Percentiles rank a stretch among this genome's conserved stretches.
Conservation (phyloP, 1,140 invertebrate genomes). For the Monomorium pharaonis region DNA sequence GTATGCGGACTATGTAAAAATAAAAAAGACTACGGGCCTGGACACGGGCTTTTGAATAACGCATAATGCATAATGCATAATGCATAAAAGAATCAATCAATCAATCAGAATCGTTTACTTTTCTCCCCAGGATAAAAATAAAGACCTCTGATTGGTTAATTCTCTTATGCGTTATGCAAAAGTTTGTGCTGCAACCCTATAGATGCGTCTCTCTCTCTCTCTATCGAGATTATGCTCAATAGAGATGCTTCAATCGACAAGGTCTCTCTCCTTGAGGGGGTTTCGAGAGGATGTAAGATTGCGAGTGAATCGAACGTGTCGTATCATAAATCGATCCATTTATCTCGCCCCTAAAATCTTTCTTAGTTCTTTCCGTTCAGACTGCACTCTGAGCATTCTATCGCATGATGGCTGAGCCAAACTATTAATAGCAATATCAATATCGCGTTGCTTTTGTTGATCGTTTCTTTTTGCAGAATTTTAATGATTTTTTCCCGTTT, state of each 20-base stretch:
- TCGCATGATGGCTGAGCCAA: background rate
- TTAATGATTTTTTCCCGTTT: slow-evolving; percentile 77
- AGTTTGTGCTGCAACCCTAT: no score
- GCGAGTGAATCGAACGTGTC: slow-evolving; percentile 31
- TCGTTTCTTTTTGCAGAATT: slow-evolving; percentile 76
- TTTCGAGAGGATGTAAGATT: background rate
- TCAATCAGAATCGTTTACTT: no score
- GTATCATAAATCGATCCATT: slow-evolving; percentile 15
- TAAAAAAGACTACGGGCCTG: background rate
- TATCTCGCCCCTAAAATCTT: slow-evolving; percentile 5
- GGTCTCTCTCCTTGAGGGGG: background rate
- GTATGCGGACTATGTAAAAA: background rate
- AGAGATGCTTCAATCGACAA: background rate
- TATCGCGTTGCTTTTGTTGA: slow-evolving; percentile 65
- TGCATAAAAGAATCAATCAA: no score
- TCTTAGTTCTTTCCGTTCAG: background rate
- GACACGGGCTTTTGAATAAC: no score
- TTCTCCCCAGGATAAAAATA: no score
- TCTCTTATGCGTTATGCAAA: no score
- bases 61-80: no score
- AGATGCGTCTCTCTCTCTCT: background rate
- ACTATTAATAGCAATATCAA: slow-evolving; percentile 35
- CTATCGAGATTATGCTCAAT: background rate
- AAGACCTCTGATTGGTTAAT: no score
- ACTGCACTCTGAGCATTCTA: slow-evolving; percentile 1